A percentile compares a stretch with the other conserved stretches of the same genome.
These are phyloP conservation scores for Drosophila falleni DNA, from an alignment of 2,888 invertebrate species.

Conservation along the genomic window DNA sequence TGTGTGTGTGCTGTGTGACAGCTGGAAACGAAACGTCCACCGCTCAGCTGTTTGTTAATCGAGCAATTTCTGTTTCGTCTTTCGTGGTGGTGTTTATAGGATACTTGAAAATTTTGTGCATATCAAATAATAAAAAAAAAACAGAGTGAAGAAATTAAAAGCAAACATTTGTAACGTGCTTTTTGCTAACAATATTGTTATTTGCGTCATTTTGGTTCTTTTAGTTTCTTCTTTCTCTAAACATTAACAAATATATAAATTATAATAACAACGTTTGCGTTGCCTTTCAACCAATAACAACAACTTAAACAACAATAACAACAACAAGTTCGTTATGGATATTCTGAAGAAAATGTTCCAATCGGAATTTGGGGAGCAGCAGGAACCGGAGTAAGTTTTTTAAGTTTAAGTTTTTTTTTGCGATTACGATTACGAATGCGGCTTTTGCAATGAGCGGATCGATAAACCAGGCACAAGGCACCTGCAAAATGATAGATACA, in stretches of 20 bases:
- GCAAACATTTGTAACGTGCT: slow-evolving; percentile 14
- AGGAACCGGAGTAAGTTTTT: slow-evolving; percentile 65
- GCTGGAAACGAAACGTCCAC: slow-evolving; percentile 35
- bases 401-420: neutral
- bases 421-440: slow-evolving; percentile 26
- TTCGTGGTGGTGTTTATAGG: slow-evolving; percentile 57
- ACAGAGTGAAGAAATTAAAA: slow-evolving; percentile 16
- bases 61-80: slow-evolving; percentile 57
- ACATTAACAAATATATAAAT: slow-evolving; percentile 21
- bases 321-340: slow-evolving; percentile 57
- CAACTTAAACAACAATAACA: slow-evolving; percentile 25
- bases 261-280: slow-evolving; percentile 33
- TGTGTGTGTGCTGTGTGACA: neutral
- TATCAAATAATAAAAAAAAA: slow-evolving; percentile 5
- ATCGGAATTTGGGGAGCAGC: slow-evolving; percentile 59
- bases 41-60: slow-evolving; percentile 57
- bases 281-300: slow-evolving; percentile 22
- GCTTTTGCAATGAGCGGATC: slow-evolving; percentile 58
- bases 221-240: slow-evolving; percentile 67
- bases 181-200: slow-evolving; percentile 34
- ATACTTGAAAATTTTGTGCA: slow-evolving; percentile 52
- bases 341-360: slow-evolving; percentile 79
- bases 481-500: slow-evolving; percentile 73
- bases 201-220: slow-evolving; percentile 72
- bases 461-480: slow-evolving; percentile 68